phyloP scores from a whole-genome alignment of 1,140 invertebrate genomes.

The Calephelis virginiensis region DNA sequence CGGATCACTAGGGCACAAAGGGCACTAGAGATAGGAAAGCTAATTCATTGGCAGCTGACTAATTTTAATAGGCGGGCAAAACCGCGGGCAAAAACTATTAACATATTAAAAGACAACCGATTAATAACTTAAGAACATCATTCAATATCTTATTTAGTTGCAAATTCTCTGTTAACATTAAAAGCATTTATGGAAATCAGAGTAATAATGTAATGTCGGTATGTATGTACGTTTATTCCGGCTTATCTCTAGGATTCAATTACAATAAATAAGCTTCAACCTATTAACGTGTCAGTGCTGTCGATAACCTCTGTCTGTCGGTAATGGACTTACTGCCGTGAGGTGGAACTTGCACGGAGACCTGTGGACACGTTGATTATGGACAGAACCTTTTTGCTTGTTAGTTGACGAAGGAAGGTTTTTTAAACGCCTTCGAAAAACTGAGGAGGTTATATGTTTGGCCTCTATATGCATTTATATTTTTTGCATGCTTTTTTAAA shows the following conservation, averaged over 20 bases:
- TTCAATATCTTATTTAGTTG: too few relatives aligned
- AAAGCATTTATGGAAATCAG: background rate
- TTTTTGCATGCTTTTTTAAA: too few relatives aligned
- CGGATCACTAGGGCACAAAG: too few relatives aligned
- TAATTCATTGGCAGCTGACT: too few relatives aligned
- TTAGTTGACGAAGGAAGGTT: background rate
- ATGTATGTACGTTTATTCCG: conserved; percentile 2
- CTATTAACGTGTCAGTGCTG: conserved; percentile 9
- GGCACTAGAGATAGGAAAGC: too few relatives aligned
- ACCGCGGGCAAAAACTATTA: too few relatives aligned
- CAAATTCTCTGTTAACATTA: background rate
- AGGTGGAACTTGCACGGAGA: background rate
- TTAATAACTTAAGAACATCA: too few relatives aligned
- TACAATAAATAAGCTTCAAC: conserved; percentile 16
- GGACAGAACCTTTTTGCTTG: background rate
- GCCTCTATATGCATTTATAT: too few relatives aligned
- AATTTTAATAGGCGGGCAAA: too few relatives aligned
- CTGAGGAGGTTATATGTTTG: too few relatives aligned
- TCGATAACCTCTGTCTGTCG: background rate
- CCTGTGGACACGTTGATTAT: background rate
- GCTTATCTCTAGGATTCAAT: conserved; percentile 14
- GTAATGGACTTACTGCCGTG: conserved; percentile 2
- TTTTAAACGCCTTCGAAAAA: too few relatives aligned
- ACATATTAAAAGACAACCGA: too few relatives aligned
- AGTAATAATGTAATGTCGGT: background rate